Base-by-base conservation (phyloP, 1,140 invertebrate species). In the Triops cancriformis region DNA sequence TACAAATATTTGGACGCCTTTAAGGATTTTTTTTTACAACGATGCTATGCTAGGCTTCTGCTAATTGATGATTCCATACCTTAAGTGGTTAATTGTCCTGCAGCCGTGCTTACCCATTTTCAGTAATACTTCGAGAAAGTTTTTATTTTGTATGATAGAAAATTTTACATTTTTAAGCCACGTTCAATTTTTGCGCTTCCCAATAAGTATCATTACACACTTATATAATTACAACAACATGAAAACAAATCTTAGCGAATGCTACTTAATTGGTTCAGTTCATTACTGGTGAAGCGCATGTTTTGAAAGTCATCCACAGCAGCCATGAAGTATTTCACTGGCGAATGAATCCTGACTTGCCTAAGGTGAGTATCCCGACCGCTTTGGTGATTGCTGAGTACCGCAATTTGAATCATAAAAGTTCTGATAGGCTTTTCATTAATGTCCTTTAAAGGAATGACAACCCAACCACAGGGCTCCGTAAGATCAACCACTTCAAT, bases 381-480 rank as follows among this genome's bases (percentile, higher is more conserved):
- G 87, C 98, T 98, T 85, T 99, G 98, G 86, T 99, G 97, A 86
- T 99, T 99, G 78, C 95, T 96, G 14, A 98, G 89, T 0, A 97
- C 93, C n/a, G 95, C 95, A 82, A 97, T 94, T 86, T 98, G 96
- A 64, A 99, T 91, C 93, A 98, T 97, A 82, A 96, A 98, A 37
- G 96, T 96, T 80, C 95, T 88, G 45, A 98, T 93, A 6, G 94
- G 93, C 81, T 79, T 75, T 37, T 95, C 93, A 81, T 92, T 90
- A 26, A 93, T 91, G 83, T 98, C 94, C 85, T 96, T 96, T 18
- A 97, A 90, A 42, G 93, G 93, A 80, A 98, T 94, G 79, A 92
- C 90, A 43, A 98, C 92, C 98, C 98, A 99, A 74, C 97, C 96
- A 83, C 90, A 91, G 18, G 97, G 97, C 85, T 99, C 97, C 81